Percentiles rank a stretch among this genome's conserved stretches.
Conservation (phyloP, 64 coral and sea anemone genomes). For the Dendronephthya gigantea region DNA sequence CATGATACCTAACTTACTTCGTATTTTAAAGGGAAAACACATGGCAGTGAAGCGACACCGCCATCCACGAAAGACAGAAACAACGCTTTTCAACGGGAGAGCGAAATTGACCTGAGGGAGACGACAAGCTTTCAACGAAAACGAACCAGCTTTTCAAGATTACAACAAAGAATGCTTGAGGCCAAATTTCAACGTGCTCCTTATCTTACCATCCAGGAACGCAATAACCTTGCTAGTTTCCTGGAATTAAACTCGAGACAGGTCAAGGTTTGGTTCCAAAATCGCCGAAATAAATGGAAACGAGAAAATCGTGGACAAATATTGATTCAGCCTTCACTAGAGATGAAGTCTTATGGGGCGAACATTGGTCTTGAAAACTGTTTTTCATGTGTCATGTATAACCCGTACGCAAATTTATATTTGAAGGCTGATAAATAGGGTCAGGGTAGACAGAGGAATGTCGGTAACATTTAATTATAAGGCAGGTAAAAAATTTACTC, state of each 20-base stretch:
- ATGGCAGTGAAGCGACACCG: background rate
- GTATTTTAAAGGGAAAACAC: background rate
- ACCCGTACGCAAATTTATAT: background rate
- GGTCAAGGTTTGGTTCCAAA: conserved; percentile 15
- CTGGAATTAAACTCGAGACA: conserved; percentile 10
- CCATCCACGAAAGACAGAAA: background rate
- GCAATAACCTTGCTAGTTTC: background rate
- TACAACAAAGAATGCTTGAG: conserved; percentile 11
- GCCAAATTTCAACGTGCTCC: background rate
- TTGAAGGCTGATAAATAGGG: background rate
- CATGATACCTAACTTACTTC: background rate
- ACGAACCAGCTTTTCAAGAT: background rate
- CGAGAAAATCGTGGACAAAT: background rate
- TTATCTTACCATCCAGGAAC: conserved; percentile 9
- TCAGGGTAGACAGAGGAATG: background rate
- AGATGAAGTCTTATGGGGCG: background rate
- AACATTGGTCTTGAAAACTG: background rate
- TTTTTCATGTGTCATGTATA: conserved; percentile 12
- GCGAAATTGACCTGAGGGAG: background rate
- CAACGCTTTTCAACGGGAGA: background rate
- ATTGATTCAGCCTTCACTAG: background rate
- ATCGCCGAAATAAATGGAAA: conserved; percentile 13
- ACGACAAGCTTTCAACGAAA: conserved; percentile 1
- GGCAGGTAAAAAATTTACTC: too few species aligned
- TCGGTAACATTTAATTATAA: background rate